Evolutionary conservation across 2,113 vertebrate genomes (phyloP).

Genomic region (Elephas maximus): DNA sequence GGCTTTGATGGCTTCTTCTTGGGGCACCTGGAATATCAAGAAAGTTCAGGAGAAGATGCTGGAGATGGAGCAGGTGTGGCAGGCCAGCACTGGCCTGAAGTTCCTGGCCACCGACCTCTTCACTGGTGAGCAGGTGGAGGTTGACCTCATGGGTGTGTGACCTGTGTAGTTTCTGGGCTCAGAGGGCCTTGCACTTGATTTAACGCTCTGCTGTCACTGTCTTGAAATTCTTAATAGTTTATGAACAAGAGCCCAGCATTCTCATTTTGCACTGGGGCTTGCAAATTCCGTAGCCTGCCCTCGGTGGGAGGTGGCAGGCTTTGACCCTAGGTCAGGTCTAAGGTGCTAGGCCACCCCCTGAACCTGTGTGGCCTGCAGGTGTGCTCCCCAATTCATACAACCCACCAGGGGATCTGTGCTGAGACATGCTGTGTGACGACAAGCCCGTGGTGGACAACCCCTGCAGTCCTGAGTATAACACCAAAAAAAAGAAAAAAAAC

Average conservation of each 20-base stretch:
- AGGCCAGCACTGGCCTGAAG: conserved; percentile 90
- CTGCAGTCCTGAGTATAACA: conserved; percentile 93
- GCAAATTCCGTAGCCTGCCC: background rate
- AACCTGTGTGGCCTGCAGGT: conserved; percentile 85
- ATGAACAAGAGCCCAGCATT: background rate
- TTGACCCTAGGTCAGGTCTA: background rate
- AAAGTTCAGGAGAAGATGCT: conserved; percentile 79
- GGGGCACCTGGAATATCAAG: conserved; percentile 95
- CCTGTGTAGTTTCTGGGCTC: background rate
- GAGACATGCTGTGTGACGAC: conserved; percentile 93
- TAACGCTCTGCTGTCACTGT: background rate
- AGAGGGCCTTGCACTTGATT: background rate
- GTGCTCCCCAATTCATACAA: conserved; percentile 95
- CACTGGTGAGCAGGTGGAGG: conserved; percentile 88
- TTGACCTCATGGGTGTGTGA: background rate
- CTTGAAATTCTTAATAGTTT: background rate
- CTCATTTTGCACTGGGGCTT: background rate
- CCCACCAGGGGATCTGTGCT: conserved; percentile 92
- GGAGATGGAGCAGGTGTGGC: conserved; percentile 95
- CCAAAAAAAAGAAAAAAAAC: conserved; percentile 65
- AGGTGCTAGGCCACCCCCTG: background rate
- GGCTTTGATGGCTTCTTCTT: conserved; percentile 96
- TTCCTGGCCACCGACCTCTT: conserved; percentile 92
- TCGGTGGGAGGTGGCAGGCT: background rate
- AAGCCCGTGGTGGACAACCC: conserved; percentile 92